These are phyloP conservation scores for Pteropus rufus DNA, from an alignment of 2,797 vertebrate species.

Conservation along the genomic window DNA sequence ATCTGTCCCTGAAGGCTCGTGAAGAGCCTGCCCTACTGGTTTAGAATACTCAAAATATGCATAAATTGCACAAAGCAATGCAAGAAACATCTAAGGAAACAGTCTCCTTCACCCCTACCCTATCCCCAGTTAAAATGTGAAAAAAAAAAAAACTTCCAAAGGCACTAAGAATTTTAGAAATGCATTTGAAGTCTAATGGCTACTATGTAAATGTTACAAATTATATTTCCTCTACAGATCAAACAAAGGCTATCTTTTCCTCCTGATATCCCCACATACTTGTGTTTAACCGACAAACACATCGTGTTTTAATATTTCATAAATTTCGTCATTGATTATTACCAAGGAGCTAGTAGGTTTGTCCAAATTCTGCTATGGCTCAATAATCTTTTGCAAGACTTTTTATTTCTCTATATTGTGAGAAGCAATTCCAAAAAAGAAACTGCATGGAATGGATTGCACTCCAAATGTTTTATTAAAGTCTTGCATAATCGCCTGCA, in stretches of 20 bases:
- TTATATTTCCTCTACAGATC: neutral
- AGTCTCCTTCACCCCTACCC: neutral
- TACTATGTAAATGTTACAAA: neutral
- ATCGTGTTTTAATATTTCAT: slow-evolving; percentile 28
- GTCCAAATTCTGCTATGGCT: slow-evolving; percentile 2
- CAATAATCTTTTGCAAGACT: neutral
- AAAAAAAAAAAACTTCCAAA: neutral
- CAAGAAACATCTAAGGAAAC: neutral
- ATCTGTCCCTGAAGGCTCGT: neutral
- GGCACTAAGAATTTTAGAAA: neutral
- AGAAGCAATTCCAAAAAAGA: neutral
- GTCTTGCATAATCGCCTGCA: neutral
- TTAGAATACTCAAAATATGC: neutral
- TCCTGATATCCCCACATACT: neutral
- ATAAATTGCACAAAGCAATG: neutral
- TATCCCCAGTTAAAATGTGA: neutral
- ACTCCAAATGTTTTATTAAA: slow-evolving; percentile 12
- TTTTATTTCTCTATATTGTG: slow-evolving; percentile 26
- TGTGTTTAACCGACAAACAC: neutral
- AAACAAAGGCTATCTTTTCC: neutral
- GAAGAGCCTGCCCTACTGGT: neutral
- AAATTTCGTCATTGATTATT: slow-evolving; percentile 11
- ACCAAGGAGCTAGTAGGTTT: slow-evolving; percentile 1
- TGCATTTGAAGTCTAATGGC: neutral
- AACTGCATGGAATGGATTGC: neutral